Conservation (phyloP, 1,140 invertebrate genomes). For the Eumaeus atala region DNA sequence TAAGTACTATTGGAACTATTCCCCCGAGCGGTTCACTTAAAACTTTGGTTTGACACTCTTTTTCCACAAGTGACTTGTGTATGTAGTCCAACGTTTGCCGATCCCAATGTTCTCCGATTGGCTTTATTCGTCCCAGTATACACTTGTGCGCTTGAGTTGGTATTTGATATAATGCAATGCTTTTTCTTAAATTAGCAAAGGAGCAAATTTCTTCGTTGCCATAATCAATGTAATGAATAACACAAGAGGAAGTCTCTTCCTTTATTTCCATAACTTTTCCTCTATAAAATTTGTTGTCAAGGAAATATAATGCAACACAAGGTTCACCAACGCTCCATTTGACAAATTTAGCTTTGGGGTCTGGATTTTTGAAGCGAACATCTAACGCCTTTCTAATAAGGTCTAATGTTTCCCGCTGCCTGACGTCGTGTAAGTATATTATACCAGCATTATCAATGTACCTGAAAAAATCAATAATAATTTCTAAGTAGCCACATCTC, state of each 20-base stretch:
- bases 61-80: conserved; percentile 59
- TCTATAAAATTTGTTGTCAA: conserved; percentile 78
- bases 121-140: conserved; percentile 60
- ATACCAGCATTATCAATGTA: conserved; percentile 75
- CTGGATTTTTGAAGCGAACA: conserved; percentile 61
- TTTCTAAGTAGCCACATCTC: not conserved
- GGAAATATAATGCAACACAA: conserved; percentile 77
- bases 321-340: conserved; percentile 76
- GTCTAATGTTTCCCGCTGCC: conserved; percentile 58
- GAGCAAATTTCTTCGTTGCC: conserved; percentile 76
- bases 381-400: conserved; percentile 72
- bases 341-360: conserved; percentile 60
- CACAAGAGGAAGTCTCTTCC: conserved; percentile 47
- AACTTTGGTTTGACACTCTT: conserved; percentile 49
- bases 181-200: conserved; percentile 73
- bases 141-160: conserved; percentile 75
- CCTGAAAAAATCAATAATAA: conserved; percentile 47
- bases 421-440: conserved; percentile 74
- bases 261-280: conserved; percentile 69
- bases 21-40: conserved; percentile 35
- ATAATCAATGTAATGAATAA: conserved; percentile 78
- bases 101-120: conserved; percentile 47
- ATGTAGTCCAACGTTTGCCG: conserved; percentile 53
- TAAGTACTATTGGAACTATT: conserved; percentile 47
- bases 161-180: conserved; percentile 75